Evolutionary conservation across 2,113 vertebrate genomes (phyloP), one percentile per base, ranked within the genome.

Genomic region (Cottus gobio): DNA sequence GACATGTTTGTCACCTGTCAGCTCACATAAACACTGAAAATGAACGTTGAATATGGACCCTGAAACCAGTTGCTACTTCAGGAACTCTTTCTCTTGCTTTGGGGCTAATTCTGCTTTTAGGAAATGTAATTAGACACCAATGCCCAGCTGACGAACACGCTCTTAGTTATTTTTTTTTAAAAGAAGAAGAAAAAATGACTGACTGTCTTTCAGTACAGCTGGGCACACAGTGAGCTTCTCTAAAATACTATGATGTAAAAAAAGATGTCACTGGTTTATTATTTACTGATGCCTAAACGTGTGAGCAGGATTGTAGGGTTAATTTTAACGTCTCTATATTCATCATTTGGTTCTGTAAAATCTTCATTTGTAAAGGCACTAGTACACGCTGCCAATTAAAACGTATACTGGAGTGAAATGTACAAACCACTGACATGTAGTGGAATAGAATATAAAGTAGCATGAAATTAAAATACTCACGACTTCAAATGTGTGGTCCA

Each of bases 1-100:
- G 71, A 66, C 75, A 24, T 36, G 54, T 77, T 78, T 75, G 73
- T 76, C 77, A 79, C 7, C 80, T 75, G 71, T 86, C 75, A 67
- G 22, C 34, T 86, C 64, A 28, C 3, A 78, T 83, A 72, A 77
- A 0, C 48, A 1, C 3, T 9, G 7, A 37, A 54, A 1, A 9
- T 1, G 18, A 64, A 12, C 26, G 39, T 54, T 5, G 13, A 31
- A 2, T 44, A 44, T 44, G 42, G 15, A 44, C 22, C 24, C 65
- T 30, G 57, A 42, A 52, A 54, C 22, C 31, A 18, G 1, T 10
- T 26, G 34, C 52, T 61, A n/a, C 56, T 42, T 26, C 36, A 60
- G 22, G 8, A 37, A 6, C 18, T 39, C 24, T 31, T 50, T 24
- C 34, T 39, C 22, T 30, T 22, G 20, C 48, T 50, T 50, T 50